Percentiles rank a stretch among this genome's conserved stretches.
These are phyloP conservation scores for Plestiodon gilberti DNA, from an alignment of 2,113 vertebrate genomes.

Conservation along the genomic window DNA sequence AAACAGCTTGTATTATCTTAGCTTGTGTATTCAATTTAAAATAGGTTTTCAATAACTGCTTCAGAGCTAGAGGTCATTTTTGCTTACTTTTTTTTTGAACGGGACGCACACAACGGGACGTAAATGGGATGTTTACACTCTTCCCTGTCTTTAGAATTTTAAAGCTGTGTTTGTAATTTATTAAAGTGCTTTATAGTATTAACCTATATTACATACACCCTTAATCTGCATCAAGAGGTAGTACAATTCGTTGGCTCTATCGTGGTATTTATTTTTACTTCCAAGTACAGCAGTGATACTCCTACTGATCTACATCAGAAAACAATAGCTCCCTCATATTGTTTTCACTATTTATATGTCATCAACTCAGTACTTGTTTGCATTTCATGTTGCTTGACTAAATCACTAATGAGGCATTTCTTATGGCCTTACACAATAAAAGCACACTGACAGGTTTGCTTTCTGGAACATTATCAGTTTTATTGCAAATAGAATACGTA, in stretches of 20 bases:
- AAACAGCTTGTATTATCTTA: slow-evolving; percentile 73
- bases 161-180: slow-evolving; percentile 40
- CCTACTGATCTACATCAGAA: slow-evolving; percentile 16
- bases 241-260: background rate
- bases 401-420: background rate
- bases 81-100: slow-evolving; percentile 7
- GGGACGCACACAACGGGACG: background rate
- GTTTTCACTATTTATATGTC: slow-evolving; percentile 13
- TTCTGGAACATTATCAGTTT: background rate
- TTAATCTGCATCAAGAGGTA: slow-evolving; percentile 13
- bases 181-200: slow-evolving; percentile 1
- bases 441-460: background rate
- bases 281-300: background rate
- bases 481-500: background rate
- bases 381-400: slow-evolving; percentile 5
- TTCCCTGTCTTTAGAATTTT: slow-evolving; percentile 35
- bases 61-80: slow-evolving; percentile 70
- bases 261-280: slow-evolving; percentile 32
- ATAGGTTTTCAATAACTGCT: slow-evolving; percentile 73
- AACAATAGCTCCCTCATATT: background rate
- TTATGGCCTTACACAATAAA: background rate
- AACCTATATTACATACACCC: background rate
- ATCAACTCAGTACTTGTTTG: slow-evolving; percentile 3
- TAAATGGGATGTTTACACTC: slow-evolving; percentile 28
- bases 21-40: slow-evolving; percentile 74